Evolutionary conservation across 2,113 vertebrate species (phyloP), one percentile per base, ranked within the genome.

Genomic region (Polypterus bichir): DNA sequence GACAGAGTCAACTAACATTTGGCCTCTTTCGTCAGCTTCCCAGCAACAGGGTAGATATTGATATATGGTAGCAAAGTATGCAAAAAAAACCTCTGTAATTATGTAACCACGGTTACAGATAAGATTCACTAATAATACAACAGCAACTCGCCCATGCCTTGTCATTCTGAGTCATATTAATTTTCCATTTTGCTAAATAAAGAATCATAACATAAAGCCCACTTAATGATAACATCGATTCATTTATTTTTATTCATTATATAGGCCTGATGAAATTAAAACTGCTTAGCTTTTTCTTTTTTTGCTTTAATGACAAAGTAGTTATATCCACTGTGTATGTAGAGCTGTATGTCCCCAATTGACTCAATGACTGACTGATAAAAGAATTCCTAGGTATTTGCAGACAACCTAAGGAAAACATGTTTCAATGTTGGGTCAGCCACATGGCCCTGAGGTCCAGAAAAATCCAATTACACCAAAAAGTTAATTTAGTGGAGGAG

Each of bases 1-100:
- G 27, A 27, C 27, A 57, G 56, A 44, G n/a, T 44, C 5, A 11
- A 10, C 9, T 10, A 3, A 55, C 54, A 11, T 55, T 55, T 9
- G 5, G 46, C 56, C 27, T 57, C 7, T 57, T 57, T 57, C 44
- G 46, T 45, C 27, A 11, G 11, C 56, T 57, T 5, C 56, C 56
- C 44, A 57, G 56, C 9, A 27, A 57, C 56, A 57, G 56, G 7
- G 27, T 1, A 57, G 56, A 57, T 45, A 45, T 57, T 57, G 46
- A 45, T 45, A 11, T 57, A 44, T 57, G 27, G 27, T 27, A 27
- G 27, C 56, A 57, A 5, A 57, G 6, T 45, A 57, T 9, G 9
- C 27, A 57, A 57, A 57, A 7, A 57, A 57, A 51, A n/a, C n/a
- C 6, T 6, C 56, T 55, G n/a, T 44, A 27, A 57, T 57, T 57